Evolutionary conservation across 2,797 vertebrate genomes (phyloP).

Genomic region (Urophycis tenuis): DNA sequence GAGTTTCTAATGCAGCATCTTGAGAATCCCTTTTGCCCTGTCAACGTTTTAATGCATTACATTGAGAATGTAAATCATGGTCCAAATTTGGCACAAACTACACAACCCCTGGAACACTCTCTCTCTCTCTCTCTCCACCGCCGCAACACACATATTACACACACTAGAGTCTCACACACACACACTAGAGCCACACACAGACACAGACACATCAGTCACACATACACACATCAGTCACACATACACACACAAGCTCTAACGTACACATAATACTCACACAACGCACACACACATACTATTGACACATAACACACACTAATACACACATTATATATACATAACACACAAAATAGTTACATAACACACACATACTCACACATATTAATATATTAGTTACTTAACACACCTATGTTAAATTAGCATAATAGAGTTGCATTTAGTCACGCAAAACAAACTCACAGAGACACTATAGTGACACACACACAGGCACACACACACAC

Average conservation of each 20-base stretch:
- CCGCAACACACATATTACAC: background rate
- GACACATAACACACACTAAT: conserved; percentile 1
- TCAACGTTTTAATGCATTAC: conserved; percentile 99
- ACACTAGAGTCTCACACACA: background rate
- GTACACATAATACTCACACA: conserved; percentile 2
- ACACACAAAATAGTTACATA: conserved; percentile 6
- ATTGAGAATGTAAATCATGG: conserved; percentile 99
- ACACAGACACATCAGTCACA: background rate
- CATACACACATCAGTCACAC: background rate
- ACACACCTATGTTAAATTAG: background rate
- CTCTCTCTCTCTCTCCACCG: conserved; percentile 23
- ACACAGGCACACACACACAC: background rate
- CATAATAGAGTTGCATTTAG: background rate
- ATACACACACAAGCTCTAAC: background rate
- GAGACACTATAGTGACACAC: background rate
- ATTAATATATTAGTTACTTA: background rate
- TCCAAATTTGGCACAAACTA: conserved; percentile 75
- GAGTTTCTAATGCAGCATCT: conserved; percentile 99
- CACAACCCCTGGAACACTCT: conserved; percentile 49
- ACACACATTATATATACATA: background rate
- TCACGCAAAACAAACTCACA: background rate
- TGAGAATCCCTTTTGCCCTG: conserved; percentile 99
- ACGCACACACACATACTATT: conserved; percentile 8
- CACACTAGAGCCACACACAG: background rate
- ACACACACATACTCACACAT: background rate